A percentile compares a stretch with the other conserved stretches of the same genome.
Conservation (phyloP, 37 sponge, comb jelly and placozoan genomes). For the Amphimedon queenslandica region DNA sequence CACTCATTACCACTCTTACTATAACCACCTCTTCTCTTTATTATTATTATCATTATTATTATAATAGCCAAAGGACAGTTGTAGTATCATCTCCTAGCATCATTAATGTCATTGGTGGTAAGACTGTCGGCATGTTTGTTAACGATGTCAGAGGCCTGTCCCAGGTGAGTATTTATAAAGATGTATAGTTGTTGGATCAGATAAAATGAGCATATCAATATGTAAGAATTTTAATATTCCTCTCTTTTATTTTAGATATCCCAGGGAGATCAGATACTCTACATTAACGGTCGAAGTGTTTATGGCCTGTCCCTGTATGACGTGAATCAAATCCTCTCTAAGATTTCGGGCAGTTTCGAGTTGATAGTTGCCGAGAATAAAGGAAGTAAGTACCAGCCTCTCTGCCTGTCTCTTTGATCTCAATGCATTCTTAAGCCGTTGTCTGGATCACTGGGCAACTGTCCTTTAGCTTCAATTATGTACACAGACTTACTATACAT, state of each 20-base stretch:
- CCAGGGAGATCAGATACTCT: constrained; percentile 35
- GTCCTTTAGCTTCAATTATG: no score
- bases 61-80: no score
- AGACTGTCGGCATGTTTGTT: constrained; percentile 68
- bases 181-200: background rate
- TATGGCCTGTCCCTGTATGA: constrained; percentile 38
- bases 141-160: constrained; percentile 15
- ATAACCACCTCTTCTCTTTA: no score
- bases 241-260: background rate
- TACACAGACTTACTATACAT: no score
- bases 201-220: background rate
- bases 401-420: background rate
- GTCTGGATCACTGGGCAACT: no score
- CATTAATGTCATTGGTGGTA: constrained; percentile 60
- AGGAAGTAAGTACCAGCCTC: constrained; percentile 23
- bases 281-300: constrained; percentile 27
- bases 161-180: constrained; percentile 1
- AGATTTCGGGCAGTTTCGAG: constrained; percentile 6
- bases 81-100: no score
- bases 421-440: background rate
- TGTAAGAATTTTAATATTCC: background rate
- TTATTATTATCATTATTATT: no score
- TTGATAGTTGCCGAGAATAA: constrained; percentile 34
- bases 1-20: no score
- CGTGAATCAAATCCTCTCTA: constrained; percentile 18